A percentile compares a stretch with the other conserved stretches of the same genome.
Evolutionary conservation across 2,797 vertebrate species (phyloP).

Genomic region (Syndactyla subalaris): DNA sequence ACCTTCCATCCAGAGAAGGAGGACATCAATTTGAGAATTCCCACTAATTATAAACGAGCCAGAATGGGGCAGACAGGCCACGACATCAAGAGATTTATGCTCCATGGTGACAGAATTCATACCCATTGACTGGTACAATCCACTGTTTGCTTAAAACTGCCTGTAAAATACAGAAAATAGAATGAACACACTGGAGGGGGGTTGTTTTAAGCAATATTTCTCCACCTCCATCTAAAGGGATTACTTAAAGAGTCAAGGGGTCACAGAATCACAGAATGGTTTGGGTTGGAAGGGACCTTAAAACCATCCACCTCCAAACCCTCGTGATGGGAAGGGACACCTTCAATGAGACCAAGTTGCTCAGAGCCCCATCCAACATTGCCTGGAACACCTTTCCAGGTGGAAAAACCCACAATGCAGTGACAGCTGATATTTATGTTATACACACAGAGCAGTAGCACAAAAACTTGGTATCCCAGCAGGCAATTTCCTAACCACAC

Average conservation of each 20-base stretch:
- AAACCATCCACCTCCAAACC: neutral
- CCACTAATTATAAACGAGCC: neutral
- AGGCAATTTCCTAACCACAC: neutral
- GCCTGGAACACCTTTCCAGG: neutral
- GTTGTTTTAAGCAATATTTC: neutral
- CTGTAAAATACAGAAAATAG: neutral
- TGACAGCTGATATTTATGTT: neutral
- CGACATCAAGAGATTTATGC: neutral
- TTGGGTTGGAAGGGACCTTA: neutral
- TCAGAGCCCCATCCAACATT: neutral
- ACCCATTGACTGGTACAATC: neutral
- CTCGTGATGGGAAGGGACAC: neutral
- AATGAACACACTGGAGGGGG: accelerated
- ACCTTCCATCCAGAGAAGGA: neutral
- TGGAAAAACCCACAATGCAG: neutral
- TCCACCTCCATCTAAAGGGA: neutral
- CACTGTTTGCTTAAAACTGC: neutral
- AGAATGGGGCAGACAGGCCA: neutral
- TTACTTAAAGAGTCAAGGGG: neutral
- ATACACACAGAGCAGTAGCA: neutral
- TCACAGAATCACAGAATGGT: neutral
- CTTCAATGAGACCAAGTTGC: neutral
- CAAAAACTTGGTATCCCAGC: neutral
- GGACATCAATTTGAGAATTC: neutral
- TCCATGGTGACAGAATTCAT: neutral